A percentile compares a stretch with the other conserved stretches of the same genome.
phyloP scores from a whole-genome alignment of 1,140 invertebrate genomes.

The Stenopsyche tienmushanensis region DNA sequence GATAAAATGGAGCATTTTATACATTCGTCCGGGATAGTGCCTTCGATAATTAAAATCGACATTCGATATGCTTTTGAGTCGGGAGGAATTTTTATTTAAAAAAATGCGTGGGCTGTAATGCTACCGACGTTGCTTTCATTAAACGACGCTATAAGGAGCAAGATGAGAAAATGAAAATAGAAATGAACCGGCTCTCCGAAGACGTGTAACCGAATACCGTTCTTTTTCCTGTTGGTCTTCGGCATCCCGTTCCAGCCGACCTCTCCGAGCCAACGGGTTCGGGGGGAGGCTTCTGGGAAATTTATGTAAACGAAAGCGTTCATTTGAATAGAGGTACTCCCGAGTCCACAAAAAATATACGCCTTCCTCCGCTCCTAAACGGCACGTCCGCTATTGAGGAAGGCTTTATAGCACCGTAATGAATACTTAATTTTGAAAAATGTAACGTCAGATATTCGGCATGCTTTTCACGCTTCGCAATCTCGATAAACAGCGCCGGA shows the following conservation, averaged over 20 bases:
- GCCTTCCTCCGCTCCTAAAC: not conserved
- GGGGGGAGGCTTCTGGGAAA: slow-evolving; percentile 7
- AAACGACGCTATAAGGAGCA: too few species aligned
- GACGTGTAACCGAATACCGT: not conserved
- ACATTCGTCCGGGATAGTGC: too few species aligned
- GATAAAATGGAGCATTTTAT: too few species aligned
- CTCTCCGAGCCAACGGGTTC: too few species aligned
- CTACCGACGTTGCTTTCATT: too few species aligned
- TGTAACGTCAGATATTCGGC: not conserved
- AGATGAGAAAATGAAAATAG: not conserved
- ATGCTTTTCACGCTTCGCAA: not conserved
- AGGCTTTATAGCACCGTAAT: not conserved
- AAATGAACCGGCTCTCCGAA: not conserved
- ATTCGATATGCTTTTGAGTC: too few species aligned
- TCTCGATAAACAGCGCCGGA: not conserved
- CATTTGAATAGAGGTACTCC: slow-evolving; percentile 23
- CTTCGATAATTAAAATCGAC: too few species aligned
- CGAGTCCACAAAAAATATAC: slow-evolving; percentile 8
- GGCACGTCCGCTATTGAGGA: not conserved
- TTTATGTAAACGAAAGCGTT: slow-evolving; percentile 21
- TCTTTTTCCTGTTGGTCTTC: not conserved
- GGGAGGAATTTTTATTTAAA: too few species aligned
- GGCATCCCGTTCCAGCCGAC: too few species aligned
- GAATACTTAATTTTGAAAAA: not conserved
- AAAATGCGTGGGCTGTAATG: too few species aligned